These are phyloP conservation scores for Arge pagana DNA, from an alignment of 2,888 invertebrate genomes.

Conservation along the genomic window DNA sequence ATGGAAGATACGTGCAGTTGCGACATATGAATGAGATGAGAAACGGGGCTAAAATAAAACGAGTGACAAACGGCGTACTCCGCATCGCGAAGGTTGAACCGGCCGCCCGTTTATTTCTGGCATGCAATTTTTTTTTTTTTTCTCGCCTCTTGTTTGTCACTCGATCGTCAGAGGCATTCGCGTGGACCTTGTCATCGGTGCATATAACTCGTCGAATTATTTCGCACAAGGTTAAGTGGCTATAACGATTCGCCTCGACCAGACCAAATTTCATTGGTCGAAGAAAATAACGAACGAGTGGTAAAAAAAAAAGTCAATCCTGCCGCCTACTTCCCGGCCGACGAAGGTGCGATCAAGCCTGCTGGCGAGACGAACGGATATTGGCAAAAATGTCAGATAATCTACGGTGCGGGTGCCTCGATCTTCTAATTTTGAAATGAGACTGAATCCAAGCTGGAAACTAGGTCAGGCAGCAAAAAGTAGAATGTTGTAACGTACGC, in stretches of 20 bases:
- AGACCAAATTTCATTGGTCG: too few relatives aligned
- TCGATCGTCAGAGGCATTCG: neutral
- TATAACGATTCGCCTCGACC: too few relatives aligned
- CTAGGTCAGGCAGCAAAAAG: conserved; percentile 44
- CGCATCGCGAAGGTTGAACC: conserved; percentile 15
- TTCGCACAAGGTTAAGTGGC: too few relatives aligned
- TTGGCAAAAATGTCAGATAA: too few relatives aligned
- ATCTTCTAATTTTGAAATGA: conserved; percentile 47
- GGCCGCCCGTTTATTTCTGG: neutral
- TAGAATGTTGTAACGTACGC: conserved; percentile 36
- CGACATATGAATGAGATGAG: conserved; percentile 21
- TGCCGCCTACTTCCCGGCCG: too few relatives aligned
- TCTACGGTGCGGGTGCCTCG: conserved; percentile 39
- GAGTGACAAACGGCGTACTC: conserved; percentile 32
- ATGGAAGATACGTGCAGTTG: too few relatives aligned
- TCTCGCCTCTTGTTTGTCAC: conserved; percentile 7
- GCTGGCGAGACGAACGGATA: too few relatives aligned
- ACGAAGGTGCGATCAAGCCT: too few relatives aligned
- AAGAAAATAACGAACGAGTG: too few relatives aligned
- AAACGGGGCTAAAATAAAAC: conserved; percentile 35
- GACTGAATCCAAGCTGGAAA: conserved; percentile 37
- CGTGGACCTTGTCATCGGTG: too few relatives aligned
- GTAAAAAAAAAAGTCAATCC: too few relatives aligned
- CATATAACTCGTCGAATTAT: too few relatives aligned
- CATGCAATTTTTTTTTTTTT: conserved; percentile 12